phyloP scores from a whole-genome alignment of 2,888 invertebrate species.

The Mechanitis mazaeus region DNA sequence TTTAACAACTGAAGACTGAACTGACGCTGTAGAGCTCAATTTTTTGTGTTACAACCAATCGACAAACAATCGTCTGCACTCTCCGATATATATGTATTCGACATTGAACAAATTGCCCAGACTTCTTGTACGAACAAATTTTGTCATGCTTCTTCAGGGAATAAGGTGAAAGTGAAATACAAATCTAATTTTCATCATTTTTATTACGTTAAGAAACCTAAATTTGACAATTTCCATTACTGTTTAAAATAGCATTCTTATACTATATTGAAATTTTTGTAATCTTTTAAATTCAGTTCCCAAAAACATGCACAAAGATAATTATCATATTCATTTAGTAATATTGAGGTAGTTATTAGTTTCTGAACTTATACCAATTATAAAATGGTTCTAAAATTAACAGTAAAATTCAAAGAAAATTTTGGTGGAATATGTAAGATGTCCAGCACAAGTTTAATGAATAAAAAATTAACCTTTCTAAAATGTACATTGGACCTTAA shows the following conservation, averaged over 20 bases:
- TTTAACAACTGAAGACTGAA: no score
- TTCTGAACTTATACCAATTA: slow-evolving; percentile 76
- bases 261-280: slow-evolving; percentile 64
- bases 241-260: slow-evolving; percentile 74
- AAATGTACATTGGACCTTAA: slow-evolving; percentile 53
- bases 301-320: slow-evolving; percentile 76
- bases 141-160: neutral
- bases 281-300: slow-evolving; percentile 64
- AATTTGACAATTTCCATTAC: slow-evolving; percentile 72
- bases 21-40: no score
- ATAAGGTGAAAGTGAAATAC: slow-evolving; percentile 15
- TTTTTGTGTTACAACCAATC: no score
- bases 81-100: no score
- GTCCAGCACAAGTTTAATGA: slow-evolving; percentile 42
- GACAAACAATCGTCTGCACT: no score
- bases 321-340: slow-evolving; percentile 75
- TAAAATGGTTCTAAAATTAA: slow-evolving; percentile 71
- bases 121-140: no score
- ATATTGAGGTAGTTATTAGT: slow-evolving; percentile 77
- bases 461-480: slow-evolving; percentile 46
- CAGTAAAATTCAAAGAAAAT: slow-evolving; percentile 60
- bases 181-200: slow-evolving; percentile 54
- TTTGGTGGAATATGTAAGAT: slow-evolving; percentile 50
- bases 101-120: no score
- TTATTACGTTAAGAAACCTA: slow-evolving; percentile 76